phyloP scores from a whole-genome alignment of 2,113 vertebrate genomes.

The Carassius carassius region DNA sequence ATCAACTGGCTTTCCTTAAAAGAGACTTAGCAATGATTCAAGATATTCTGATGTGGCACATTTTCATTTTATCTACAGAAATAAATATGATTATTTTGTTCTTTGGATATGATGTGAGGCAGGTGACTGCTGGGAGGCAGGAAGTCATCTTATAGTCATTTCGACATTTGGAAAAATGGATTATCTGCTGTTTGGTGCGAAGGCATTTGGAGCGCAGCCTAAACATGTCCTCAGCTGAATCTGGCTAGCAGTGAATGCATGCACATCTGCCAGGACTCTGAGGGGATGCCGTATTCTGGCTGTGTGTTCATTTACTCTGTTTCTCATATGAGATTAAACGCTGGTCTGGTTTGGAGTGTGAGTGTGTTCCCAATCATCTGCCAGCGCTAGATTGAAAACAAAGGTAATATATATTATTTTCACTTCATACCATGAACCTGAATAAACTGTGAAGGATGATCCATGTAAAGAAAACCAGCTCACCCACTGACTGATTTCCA shows the following conservation, averaged over 20 bases:
- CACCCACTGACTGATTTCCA: background rate
- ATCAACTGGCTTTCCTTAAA: background rate
- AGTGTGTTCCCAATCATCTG: slow-evolving; percentile 5
- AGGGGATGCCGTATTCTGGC: slow-evolving; percentile 16
- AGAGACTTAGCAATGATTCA: background rate
- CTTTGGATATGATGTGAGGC: slow-evolving; percentile 2
- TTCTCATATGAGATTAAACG: slow-evolving; percentile 18
- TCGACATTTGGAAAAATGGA: slow-evolving; percentile 43
- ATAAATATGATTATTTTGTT: background rate
- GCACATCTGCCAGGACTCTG: slow-evolving; percentile 33
- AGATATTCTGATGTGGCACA: background rate
- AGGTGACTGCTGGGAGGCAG: slow-evolving; percentile 39
- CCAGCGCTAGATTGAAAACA: background rate
- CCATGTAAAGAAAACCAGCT: background rate
- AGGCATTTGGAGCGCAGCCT: slow-evolving; percentile 45
- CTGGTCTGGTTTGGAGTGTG: background rate
- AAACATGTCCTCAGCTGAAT: slow-evolving; percentile 34
- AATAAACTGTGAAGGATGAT: background rate
- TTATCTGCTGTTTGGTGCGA: slow-evolving; percentile 33
- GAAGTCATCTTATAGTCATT: slow-evolving; percentile 44
- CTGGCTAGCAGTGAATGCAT: slow-evolving; percentile 32
- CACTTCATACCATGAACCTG: background rate
- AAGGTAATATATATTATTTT: background rate
- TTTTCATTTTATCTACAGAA: background rate
- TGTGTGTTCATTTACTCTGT: slow-evolving; percentile 38